Conservation (phyloP, 37 sponge, comb jelly and placozoan species). For the Corticium candelabrum region DNA sequence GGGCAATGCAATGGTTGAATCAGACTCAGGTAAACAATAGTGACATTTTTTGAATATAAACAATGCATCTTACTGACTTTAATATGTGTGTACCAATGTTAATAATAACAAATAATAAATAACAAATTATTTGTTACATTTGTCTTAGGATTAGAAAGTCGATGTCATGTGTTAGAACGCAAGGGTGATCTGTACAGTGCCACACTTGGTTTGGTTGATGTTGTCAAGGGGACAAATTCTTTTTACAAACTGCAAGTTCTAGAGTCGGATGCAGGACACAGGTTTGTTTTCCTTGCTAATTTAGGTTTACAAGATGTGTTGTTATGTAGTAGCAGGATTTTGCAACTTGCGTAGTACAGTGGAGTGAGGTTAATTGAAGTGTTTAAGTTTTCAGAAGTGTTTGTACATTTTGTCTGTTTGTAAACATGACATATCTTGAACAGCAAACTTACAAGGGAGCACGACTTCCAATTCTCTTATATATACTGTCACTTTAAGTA, state of each 20-base stretch:
- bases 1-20: conserved; percentile 81
- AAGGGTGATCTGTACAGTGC: conserved; percentile 69
- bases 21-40: conserved; percentile 58
- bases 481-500: no score
- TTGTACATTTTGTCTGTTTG: no score
- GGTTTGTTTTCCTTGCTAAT: no score
- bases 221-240: conserved; percentile 81
- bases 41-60: neutral
- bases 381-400: no score
- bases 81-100: neutral
- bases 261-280: conserved; percentile 38
- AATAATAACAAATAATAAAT: neutral
- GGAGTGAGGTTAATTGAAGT: no score
- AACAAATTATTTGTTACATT: neutral
- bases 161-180: conserved; percentile 68
- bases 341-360: no score
- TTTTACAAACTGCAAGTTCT: conserved; percentile 96
- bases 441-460: no score
- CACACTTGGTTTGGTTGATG: conserved; percentile 92
- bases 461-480: no score
- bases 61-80: neutral
- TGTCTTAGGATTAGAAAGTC: conserved; percentile 40
- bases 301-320: no score
- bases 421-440: no score
- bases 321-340: no score